Evolutionary conservation across 2,113 vertebrate species (phyloP), one percentile per base, ranked within the genome.

Genomic region (Myrmecobius fasciatus): DNA sequence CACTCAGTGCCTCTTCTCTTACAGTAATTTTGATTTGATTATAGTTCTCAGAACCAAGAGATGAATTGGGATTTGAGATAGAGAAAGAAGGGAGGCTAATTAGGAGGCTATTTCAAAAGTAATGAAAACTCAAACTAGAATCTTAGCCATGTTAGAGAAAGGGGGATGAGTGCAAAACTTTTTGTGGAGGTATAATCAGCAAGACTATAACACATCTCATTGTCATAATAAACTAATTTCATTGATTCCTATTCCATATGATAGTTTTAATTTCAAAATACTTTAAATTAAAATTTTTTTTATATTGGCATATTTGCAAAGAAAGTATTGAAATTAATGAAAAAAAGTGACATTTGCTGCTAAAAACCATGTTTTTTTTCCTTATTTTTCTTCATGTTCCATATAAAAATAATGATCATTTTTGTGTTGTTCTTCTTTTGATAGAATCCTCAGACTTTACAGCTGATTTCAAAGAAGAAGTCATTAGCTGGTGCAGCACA

Each of bases 381-480:
- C 25, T 28, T 5, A 3, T 25, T 7, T 26, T 54, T 6, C 49
- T 51, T 51, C 49, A 51, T 51, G 49, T 51, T 67, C 3, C 26
- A 89, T 95, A 48, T 88, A 89, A 52, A 47, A 46, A 92, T n/a
- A 95, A 28, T 83, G 95, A 17, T 43, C 14, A 31, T 14, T 1
- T 93, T 53, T 95, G 53, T 0, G 46, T 89, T 96, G 52, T 93
- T 60, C 5, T 88, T 25, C 36, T 95, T 36, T 91, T 97, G 95
- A 31, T 95, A 99, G 99, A 99, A 99, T 60, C 99, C 99, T 20
- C 99, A 99, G 96, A 99, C 99, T 25, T 98, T 99, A 75, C 99
- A 99, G 97, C 36, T 99, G 96, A 99, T 99, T 96, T 99, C 99
- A 91, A 99, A 99, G 95, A 99, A 99, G 98, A 99, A 99, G 95